A percentile compares a stretch with the other conserved stretches of the same genome.
phyloP scores from a whole-genome alignment of 2,888 invertebrate species.

The Chymomyza procnemis region DNA sequence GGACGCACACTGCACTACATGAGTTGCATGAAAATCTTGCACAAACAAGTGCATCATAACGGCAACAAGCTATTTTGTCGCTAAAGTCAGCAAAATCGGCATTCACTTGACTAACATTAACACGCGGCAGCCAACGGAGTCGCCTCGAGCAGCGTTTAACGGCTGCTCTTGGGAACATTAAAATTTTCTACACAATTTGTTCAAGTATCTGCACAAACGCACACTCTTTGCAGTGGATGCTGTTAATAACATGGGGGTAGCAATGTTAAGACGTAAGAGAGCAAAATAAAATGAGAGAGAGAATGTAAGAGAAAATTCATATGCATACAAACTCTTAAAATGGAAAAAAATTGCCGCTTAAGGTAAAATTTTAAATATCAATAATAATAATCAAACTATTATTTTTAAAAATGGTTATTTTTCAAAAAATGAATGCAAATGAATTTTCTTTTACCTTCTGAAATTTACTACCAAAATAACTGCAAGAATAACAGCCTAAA shows the following conservation, averaged over 20 bases:
- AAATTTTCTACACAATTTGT: constrained; percentile 65
- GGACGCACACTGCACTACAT: neutral
- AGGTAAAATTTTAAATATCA: neutral
- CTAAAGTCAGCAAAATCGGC: neutral
- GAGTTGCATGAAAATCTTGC: neutral
- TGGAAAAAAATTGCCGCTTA: neutral
- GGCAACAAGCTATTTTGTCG: neutral
- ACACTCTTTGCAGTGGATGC: neutral
- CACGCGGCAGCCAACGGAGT: constrained; percentile 19
- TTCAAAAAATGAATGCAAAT: too few species aligned
- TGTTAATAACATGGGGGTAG: neutral
- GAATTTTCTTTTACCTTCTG: neutral
- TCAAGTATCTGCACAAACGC: constrained; percentile 11
- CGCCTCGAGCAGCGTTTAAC: constrained; percentile 32
- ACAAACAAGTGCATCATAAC: neutral
- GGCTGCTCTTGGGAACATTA: constrained; percentile 58
- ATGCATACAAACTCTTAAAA: neutral
- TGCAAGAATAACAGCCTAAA: neutral
- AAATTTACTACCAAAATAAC: neutral
- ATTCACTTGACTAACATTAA: constrained; percentile 11
- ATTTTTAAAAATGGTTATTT: neutral
- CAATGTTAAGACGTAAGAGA: neutral
- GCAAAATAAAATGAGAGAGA: neutral
- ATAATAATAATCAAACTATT: neutral
- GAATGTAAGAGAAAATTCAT: neutral